Evolutionary conservation across 2,797 vertebrate species (phyloP).

Genomic region (Acrossocheilus wenchowensis): DNA sequence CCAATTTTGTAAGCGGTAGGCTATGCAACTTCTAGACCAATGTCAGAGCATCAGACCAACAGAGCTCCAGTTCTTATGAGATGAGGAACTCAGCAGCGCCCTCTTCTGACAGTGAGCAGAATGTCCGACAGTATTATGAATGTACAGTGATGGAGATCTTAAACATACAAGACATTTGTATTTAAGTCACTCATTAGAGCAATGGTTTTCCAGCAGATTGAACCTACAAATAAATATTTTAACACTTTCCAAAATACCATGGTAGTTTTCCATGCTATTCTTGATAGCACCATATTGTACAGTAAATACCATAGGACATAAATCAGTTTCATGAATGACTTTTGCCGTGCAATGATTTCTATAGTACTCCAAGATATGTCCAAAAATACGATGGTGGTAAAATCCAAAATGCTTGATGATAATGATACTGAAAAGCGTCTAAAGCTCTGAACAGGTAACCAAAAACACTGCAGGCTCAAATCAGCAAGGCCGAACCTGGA

Average conservation of each 20-base stretch:
- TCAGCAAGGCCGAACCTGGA: background rate
- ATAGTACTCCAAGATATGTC: background rate
- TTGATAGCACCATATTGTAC: too few relatives aligned
- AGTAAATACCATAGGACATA: background rate
- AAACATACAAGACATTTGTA: background rate
- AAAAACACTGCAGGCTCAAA: too few relatives aligned
- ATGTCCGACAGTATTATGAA: background rate
- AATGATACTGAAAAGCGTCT: too few relatives aligned
- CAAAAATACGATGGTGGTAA: background rate
- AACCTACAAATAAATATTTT: background rate
- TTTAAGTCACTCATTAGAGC: background rate
- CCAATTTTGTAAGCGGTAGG: background rate
- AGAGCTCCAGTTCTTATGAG: background rate
- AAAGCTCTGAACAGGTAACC: too few relatives aligned
- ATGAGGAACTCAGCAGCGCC: background rate
- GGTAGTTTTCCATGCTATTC: background rate
- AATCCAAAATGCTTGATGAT: too few relatives aligned
- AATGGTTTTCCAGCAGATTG: background rate
- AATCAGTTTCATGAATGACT: background rate
- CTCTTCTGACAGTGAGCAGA: background rate
- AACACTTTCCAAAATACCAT: background rate
- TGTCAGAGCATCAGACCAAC: background rate
- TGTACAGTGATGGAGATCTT: background rate
- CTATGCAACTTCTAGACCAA: background rate
- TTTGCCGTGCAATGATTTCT: background rate